phyloP scores from a whole-genome alignment of 2,797 vertebrate genomes.

The Darevskia mixta region DNA sequence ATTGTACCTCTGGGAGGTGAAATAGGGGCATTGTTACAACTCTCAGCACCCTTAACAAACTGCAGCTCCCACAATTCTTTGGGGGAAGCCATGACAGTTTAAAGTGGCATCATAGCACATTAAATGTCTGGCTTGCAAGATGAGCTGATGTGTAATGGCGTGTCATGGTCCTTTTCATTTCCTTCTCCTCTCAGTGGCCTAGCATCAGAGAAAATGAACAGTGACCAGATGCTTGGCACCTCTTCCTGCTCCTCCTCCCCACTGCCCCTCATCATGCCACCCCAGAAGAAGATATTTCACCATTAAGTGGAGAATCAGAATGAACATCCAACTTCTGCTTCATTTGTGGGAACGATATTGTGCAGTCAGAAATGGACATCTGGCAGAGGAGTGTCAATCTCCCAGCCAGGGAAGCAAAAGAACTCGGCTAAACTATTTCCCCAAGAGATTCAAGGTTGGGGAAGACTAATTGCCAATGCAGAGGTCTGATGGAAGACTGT shows the following conservation, averaged over 20 bases:
- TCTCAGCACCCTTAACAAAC: too few species aligned
- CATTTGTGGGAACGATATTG: background rate
- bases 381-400: constrained; percentile 9
- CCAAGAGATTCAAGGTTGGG: background rate
- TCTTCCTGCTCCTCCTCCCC: background rate
- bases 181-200: constrained; percentile 3
- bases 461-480: constrained; percentile 8
- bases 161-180: background rate
- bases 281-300: constrained; percentile 37
- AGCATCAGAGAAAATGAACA: background rate
- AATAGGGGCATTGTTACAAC: too few species aligned
- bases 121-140: too few species aligned
- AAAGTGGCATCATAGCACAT: too few species aligned
- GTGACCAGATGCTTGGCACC: constrained; percentile 17
- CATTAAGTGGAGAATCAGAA: background rate
- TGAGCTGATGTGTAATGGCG: background rate
- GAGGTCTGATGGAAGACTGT: background rate
- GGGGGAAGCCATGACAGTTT: too few species aligned
- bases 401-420: constrained; percentile 7
- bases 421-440: background rate
- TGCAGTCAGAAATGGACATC: rapidly evolving
- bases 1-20: too few species aligned
- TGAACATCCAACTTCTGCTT: constrained; percentile 1
- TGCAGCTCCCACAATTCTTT: too few species aligned
- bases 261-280: background rate